These are phyloP conservation scores for Semibalanus balanoides DNA, from an alignment of 1,140 invertebrate species.

Conservation along the genomic window DNA sequence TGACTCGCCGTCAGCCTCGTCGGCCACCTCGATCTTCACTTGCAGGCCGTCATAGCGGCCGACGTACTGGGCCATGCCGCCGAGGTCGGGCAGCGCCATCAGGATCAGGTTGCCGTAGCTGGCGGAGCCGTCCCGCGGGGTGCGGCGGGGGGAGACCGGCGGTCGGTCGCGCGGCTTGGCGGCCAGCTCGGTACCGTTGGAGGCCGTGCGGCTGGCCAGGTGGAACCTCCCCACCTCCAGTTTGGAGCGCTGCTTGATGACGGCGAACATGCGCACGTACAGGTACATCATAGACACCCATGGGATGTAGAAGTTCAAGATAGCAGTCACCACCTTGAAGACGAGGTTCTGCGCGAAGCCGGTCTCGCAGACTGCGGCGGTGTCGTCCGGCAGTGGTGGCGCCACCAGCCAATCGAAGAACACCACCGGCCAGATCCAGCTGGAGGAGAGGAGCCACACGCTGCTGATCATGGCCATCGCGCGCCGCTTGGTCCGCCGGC, in stretches of 20 bases:
- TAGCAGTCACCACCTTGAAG: constrained; percentile 35
- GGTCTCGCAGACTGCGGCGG: constrained; percentile 34
- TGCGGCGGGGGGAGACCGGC: background rate
- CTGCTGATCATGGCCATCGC: constrained; percentile 39
- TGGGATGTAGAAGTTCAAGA: constrained; percentile 42
- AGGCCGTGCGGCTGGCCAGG: constrained; percentile 9
- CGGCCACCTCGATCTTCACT: too few species aligned
- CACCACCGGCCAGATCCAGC: constrained; percentile 39
- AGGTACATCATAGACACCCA: constrained; percentile 38
- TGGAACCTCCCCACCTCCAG: background rate
- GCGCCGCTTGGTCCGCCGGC: constrained; percentile 40
- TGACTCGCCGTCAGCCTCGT: too few species aligned
- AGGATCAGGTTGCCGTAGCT: constrained; percentile 2
- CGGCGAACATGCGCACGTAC: constrained; percentile 28
- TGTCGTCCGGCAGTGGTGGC: constrained; percentile 24
- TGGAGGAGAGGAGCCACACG: constrained; percentile 36
- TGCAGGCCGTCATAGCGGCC: background rate
- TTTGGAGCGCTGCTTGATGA: constrained; percentile 15
- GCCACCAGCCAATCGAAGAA: constrained; percentile 29
- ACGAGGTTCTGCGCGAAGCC: constrained; percentile 38
- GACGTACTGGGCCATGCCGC: constrained; percentile 9
- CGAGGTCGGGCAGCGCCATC: constrained; percentile 6
- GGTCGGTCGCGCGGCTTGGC: constrained; percentile 15
- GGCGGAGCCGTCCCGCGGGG: background rate
- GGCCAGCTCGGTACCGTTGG: constrained; percentile 10